Percentiles rank a stretch among this genome's conserved stretches.
These are phyloP conservation scores for Drosophila monieri DNA, from an alignment of 2,888 invertebrate genomes.

Conservation along the genomic window DNA sequence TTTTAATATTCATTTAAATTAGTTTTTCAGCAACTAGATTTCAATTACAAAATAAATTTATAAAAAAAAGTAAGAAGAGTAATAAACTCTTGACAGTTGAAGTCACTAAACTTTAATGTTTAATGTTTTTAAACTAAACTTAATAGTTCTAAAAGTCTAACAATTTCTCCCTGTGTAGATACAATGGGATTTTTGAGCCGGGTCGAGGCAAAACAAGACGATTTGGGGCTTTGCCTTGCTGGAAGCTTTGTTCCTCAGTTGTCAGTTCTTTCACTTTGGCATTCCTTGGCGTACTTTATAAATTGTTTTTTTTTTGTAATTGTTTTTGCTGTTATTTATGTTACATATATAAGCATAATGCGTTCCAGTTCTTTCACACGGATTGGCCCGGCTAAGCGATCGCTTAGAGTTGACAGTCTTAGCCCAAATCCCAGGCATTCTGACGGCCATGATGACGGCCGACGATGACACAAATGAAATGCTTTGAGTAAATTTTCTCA, in stretches of 20 bases:
- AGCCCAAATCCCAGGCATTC: slow-evolving; percentile 17
- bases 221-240: slow-evolving; percentile 50
- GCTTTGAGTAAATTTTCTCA: slow-evolving; percentile 38
- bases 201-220: slow-evolving; percentile 23
- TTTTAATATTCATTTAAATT: no score
- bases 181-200: slow-evolving; percentile 13
- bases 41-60: no score
- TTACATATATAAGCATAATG: slow-evolving; percentile 35
- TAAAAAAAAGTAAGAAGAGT: background rate
- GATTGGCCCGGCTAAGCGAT: slow-evolving; percentile 27
- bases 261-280: slow-evolving; percentile 53
- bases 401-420: slow-evolving; percentile 28
- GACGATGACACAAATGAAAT: slow-evolving; percentile 47
- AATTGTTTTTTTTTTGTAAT: slow-evolving; percentile 22
- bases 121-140: no score
- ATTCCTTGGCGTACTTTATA: slow-evolving; percentile 68
- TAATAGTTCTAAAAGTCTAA: no score
- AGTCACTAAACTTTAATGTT: background rate
- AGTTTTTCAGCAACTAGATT: no score
- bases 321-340: slow-evolving; percentile 37
- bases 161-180: slow-evolving; percentile 15
- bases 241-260: slow-evolving; percentile 29
- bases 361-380: slow-evolving; percentile 52
- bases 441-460: background rate
- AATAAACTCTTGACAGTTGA: background rate